Evolutionary conservation across 2,888 invertebrate species (phyloP).

Genomic region (Steinernema hermaphroditum): DNA sequence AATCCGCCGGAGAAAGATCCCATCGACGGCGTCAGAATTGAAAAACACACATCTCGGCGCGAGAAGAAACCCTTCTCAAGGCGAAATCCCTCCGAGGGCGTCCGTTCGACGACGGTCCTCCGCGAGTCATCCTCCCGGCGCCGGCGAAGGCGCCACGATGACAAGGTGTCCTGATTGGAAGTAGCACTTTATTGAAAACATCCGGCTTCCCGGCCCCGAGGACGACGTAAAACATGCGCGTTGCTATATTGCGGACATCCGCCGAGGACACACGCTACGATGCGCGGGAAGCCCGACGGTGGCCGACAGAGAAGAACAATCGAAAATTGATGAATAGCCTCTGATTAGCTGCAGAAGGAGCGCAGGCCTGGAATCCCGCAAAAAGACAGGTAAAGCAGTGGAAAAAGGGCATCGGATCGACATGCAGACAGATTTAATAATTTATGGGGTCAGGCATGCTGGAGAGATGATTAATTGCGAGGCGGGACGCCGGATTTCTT

Average conservation of each 20-base stretch:
- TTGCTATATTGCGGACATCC: neutral
- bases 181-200: slow-evolving; percentile 29
- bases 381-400: neutral
- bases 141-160: neutral
- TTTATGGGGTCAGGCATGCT: neutral
- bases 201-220: slow-evolving; percentile 26
- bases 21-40: neutral
- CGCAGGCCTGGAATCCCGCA: neutral
- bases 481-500: neutral
- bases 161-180: slow-evolving; percentile 9
- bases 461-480: slow-evolving; percentile 19
- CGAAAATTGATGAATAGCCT: slow-evolving; percentile 11
- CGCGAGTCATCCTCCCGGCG: slow-evolving; percentile 1
- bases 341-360: slow-evolving; percentile 16
- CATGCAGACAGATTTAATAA: neutral
- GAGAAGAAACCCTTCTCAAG: neutral
- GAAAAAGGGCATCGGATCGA: neutral
- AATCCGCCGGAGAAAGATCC: neutral
- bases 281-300: neutral
- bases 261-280: neutral
- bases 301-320: neutral
- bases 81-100: neutral
- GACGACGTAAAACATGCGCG: neutral
- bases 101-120: neutral
- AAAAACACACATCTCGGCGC: slow-evolving; percentile 6